Base-by-base conservation (phyloP, 2,888 invertebrate genomes). In the Gonocerus acuteangulatus region DNA sequence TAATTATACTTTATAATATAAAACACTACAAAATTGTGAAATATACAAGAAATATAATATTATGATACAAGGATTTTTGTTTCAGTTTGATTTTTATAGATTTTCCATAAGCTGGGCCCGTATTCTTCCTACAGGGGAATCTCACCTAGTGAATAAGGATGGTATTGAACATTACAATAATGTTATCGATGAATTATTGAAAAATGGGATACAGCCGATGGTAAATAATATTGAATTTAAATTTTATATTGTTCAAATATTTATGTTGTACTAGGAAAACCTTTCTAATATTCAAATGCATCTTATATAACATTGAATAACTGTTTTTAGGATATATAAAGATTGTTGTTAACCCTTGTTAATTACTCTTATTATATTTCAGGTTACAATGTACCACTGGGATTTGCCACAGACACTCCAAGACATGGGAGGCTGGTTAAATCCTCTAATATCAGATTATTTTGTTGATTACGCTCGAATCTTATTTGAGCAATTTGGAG, bases 21-120 rank as follows among this genome's bases (percentile, higher is more conserved):
- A n/a, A n/a, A n/a, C n/a, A n/a, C n/a, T n/a, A n/a, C n/a, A n/a
- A n/a, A n/a, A n/a, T n/a, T n/a, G n/a, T n/a, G n/a, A n/a, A n/a
- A n/a, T n/a, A n/a, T n/a, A n/a, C n/a, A n/a, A n/a, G n/a, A n/a
- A n/a, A n/a, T n/a, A 32, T 32, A 32, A 9, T 32, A 32, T 32
- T 11, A 32, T 32, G 11, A 32, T 51, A 18, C 2, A 13, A 49
- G 2, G 27, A 3, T 13, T 6, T 1, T 48, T 16, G 9, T 56
- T 61, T 15, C 54, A 68, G 68, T 65, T 66, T 27, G 75, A 83
- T 67, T 79, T 83, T 63, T 87, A 86, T 72, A 78, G 86, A 44
- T 87, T 87, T 72, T 86, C 86, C 0, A 78, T 87, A 67, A 82
- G 87, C 0, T 91, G 90, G 90, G 74, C 85, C 0, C 76, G 90